A percentile compares a stretch with the other conserved stretches of the same genome.
These are phyloP conservation scores for Erythrocebus patas DNA, from an alignment of 2,113 vertebrate genomes.

Conservation along the genomic window DNA sequence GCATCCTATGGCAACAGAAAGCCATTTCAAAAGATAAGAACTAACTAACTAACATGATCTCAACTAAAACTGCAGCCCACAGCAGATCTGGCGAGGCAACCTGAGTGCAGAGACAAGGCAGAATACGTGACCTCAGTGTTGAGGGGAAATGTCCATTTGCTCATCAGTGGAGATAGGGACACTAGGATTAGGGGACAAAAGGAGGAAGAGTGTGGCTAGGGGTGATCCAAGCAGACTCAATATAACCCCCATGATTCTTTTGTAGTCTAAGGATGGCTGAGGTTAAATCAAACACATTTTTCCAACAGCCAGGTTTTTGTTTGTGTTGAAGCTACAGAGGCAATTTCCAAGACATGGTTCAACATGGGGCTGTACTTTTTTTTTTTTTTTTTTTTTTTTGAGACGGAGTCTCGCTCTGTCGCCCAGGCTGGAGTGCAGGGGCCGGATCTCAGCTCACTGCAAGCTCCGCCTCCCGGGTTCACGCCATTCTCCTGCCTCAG, in stretches of 20 bases:
- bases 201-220: background rate
- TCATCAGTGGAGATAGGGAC: background rate
- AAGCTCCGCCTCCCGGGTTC: too few relatives aligned
- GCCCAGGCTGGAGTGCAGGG: too few relatives aligned
- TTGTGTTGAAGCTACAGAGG: background rate
- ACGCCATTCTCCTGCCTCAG: too few relatives aligned
- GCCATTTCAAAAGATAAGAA: background rate
- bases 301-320: background rate
- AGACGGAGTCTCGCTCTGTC: too few relatives aligned
- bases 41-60: background rate
- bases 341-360: constrained; percentile 11
- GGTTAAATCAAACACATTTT: background rate
- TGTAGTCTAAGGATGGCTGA: background rate
- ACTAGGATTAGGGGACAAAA: background rate
- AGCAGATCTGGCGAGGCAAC: background rate
- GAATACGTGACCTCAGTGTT: background rate
- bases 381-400: too few relatives aligned
- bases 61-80: background rate
- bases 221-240: background rate
- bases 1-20: background rate
- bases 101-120: background rate
- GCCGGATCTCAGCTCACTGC: too few relatives aligned
- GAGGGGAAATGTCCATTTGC: background rate
- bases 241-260: background rate
- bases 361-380: background rate